phyloP scores from a whole-genome alignment of 2,113 vertebrate genomes.

The Rousettus leschenaultii region DNA sequence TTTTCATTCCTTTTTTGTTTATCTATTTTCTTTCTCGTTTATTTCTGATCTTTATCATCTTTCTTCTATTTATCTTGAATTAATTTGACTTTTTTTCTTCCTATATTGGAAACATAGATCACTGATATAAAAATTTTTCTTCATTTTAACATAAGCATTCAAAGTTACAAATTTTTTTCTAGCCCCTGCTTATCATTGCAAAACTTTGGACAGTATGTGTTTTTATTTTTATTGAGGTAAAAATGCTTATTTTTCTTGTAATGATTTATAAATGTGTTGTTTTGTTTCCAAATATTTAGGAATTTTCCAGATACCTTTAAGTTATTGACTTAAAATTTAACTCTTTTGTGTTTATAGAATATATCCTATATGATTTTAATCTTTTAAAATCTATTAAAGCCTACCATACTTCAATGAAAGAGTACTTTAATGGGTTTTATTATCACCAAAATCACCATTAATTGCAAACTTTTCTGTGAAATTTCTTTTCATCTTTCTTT shows the following conservation, averaged over 20 bases:
- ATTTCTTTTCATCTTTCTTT: neutral
- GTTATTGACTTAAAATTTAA: neutral
- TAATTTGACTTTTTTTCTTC: neutral
- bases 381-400: neutral
- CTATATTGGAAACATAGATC: neutral
- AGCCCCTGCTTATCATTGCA: neutral
- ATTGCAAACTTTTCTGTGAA: neutral
- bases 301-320: neutral
- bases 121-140: neutral
- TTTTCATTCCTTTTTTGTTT: neutral
- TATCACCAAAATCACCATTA: neutral
- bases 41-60: neutral
- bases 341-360: neutral
- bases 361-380: neutral
- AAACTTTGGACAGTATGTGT: neutral
- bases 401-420: neutral
- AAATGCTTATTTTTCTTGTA: neutral
- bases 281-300: neutral
- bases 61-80: neutral
- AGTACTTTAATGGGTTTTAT: neutral
- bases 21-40: neutral
- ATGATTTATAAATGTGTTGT: neutral
- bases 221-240: neutral
- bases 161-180: neutral
- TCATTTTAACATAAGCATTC: neutral